Base-by-base conservation (phyloP, 92 coral and sea anemone genomes). In the Anthopleura xanthogrammica region DNA sequence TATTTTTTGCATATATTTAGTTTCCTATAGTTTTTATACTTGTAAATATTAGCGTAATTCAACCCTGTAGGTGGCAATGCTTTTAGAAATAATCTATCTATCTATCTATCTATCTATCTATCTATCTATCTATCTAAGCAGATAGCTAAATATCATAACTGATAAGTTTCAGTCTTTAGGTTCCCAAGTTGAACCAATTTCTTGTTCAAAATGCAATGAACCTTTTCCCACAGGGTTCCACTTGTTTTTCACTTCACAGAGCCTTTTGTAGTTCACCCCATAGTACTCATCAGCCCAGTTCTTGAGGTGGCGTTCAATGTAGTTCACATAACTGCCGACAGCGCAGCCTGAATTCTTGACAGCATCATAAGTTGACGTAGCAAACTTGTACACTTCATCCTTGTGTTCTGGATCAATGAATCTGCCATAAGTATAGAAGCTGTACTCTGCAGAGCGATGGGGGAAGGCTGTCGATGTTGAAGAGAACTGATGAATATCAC, bases 181-280 rank as follows among this genome's bases (percentile, higher is more conserved):
- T 60, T 93, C 93, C 97, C 97, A 93, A 17, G 85, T 43, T 46
- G 97, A 93, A 79, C 97, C 97, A 82, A 93, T 91, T 83, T 93
- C 97, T 60, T 93, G 97, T 54, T 93, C 89, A 83, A 93, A 93
- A 82, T 93, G 97, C 85, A 93, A 20, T 43, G 97, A 73, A 0
- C 97, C 97, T 42, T 82, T 75, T 16, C 94, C 94, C n/a, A 87
- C 17, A 50, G 97, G 93, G 81, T 93, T 93, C 97, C 97, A 93
- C 65, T 87, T 93, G 12, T 76, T 22, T 79, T 93, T 93, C 12
- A 93, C 77, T 79, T 93, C 86, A 83, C 94, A 91, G 9, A 93
- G 93, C 22, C 87, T 88, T 9, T 85, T 39, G 81, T 93, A 93
- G 76, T 93, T 93, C 10, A 78, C 81, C n/a, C 93, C 97, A 87